A percentile compares a stretch with the other conserved stretches of the same genome.
Conservation (phyloP, 1,140 invertebrate species). For the Papilio polyxenes region DNA sequence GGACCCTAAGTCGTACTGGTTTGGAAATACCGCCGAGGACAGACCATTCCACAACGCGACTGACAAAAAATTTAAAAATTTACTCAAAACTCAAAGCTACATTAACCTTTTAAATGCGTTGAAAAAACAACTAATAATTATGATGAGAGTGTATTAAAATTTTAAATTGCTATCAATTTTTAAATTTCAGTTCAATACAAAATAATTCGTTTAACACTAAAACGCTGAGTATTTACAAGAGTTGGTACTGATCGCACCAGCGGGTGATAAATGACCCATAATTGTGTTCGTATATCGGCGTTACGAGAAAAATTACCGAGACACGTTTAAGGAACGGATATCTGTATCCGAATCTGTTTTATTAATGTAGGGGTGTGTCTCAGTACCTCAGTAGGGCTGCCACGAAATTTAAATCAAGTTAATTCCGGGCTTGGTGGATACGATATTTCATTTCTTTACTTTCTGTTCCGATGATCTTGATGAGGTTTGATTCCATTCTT, state of each 20-base stretch:
- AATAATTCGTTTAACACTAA: conserved; percentile 24
- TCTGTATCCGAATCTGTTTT: conserved; percentile 44
- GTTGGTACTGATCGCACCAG: conserved; percentile 35
- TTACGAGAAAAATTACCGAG: conserved; percentile 55
- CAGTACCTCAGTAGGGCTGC: conserved; percentile 23
- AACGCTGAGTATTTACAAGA: conserved; percentile 5
- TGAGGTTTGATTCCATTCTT: background rate
- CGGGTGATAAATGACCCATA: conserved; percentile 62
- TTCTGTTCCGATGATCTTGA: background rate
- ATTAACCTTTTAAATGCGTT: background rate
- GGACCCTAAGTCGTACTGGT: no score
- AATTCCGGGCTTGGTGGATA: background rate
- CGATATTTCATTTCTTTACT: background rate
- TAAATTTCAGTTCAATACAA: conserved; percentile 15
- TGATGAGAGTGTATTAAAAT: background rate
- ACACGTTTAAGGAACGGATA: conserved; percentile 39
- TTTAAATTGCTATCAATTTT: conserved; percentile 18
- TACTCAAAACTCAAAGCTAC: background rate
- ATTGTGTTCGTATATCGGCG: conserved; percentile 57
- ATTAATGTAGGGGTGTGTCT: conserved; percentile 42
- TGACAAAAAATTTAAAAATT: background rate
- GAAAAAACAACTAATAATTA: background rate
- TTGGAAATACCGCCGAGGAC: no score
- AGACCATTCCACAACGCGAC: no score
- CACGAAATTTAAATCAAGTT: background rate